Evolutionary conservation across 1,140 invertebrate genomes (phyloP).

Genomic region (Steinernema feltiae): DNA sequence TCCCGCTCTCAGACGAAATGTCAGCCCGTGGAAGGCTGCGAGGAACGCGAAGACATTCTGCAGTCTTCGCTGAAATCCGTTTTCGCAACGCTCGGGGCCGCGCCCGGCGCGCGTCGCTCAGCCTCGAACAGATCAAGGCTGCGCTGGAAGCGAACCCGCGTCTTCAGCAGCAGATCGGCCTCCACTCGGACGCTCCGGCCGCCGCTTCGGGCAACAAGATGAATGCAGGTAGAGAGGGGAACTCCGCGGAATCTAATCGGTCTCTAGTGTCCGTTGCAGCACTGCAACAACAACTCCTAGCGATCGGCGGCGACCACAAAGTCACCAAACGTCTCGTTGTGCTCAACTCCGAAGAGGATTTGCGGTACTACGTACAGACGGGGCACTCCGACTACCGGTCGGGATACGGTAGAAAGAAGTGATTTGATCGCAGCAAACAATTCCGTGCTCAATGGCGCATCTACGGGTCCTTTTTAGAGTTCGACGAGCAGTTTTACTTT

Average conservation of each 20-base stretch:
- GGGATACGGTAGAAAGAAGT: not conserved
- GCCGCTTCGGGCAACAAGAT: conserved; percentile 16
- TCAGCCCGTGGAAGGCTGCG: conserved; percentile 34
- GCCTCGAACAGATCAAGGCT: conserved; percentile 48
- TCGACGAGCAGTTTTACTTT: not conserved
- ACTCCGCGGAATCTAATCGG: not conserved
- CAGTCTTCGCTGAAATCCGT: not conserved
- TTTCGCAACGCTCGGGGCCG: conserved; percentile 31
- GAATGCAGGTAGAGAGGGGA: conserved; percentile 16
- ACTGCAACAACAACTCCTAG: conserved; percentile 54
- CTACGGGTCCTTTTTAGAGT: conserved; percentile 11
- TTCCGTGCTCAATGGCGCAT: not conserved
- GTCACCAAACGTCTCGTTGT: conserved; percentile 51
- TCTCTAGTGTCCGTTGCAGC: conserved; percentile 28
- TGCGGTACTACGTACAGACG: conserved; percentile 53
- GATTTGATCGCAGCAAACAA: not conserved
- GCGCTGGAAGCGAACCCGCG: conserved; percentile 51
- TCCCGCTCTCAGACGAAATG: conserved; percentile 18
- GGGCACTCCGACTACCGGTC: conserved; percentile 35
- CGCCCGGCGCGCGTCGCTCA: conserved; percentile 35
- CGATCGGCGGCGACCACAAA: conserved; percentile 54
- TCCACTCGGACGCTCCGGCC: conserved; percentile 23
- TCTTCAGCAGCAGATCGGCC: conserved; percentile 45
- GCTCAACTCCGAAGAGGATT: conserved; percentile 56
- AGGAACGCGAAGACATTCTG: conserved; percentile 44